Base-by-base conservation (phyloP, 2,797 vertebrate species). In the Botia almorhae region DNA sequence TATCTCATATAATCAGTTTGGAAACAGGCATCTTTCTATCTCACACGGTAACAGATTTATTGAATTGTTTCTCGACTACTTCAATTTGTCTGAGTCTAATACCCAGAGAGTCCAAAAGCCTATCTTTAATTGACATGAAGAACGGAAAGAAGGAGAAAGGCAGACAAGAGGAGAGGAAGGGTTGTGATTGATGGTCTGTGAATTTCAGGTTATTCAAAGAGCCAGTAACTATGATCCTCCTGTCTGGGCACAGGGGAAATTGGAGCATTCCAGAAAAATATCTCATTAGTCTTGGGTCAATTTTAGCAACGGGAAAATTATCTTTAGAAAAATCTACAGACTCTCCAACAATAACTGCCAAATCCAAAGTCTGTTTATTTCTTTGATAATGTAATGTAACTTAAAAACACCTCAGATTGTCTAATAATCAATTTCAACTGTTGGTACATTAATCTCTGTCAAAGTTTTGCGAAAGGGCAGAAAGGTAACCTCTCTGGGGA, bases 161-260 rank as follows among this genome's bases (percentile, higher is more conserved):
- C 55, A 64, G 82, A 64, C 16, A 84, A 65, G 85, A 85, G 51
- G 53, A 73, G 80, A 58, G 72, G 67, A 81, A 81, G 70, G 63
- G 8, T 69, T 16, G 17, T 81, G 80, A 81, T 64, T 64, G 74
- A 81, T 72, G 84, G 65, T 43, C 14, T 82, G 73, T 63, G 71
- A 74, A 58, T 78, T 58, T 64, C 14, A 13, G 86, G 89, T 85
- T 81, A 74, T 93, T 94, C 93, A 93, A 87, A 94, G 90, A 87
- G 89, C 93, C 88, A 87, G 91, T 88, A 94, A 94, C 73, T 91
- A 95, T n/a, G 93, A 85, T 95, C 88, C 86, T 36, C 82, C 65
- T 85, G 56, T 76, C 69, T 68, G 56, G 61, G 72, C 65, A 67
- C 68, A 75, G 65, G 65, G 74, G 81, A 82, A 73, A 80, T 76